Percentiles rank a stretch among this genome's conserved stretches.
These are phyloP conservation scores for Napeogenes sylphis DNA, from an alignment of 2,888 invertebrate species.

Conservation along the genomic window DNA sequence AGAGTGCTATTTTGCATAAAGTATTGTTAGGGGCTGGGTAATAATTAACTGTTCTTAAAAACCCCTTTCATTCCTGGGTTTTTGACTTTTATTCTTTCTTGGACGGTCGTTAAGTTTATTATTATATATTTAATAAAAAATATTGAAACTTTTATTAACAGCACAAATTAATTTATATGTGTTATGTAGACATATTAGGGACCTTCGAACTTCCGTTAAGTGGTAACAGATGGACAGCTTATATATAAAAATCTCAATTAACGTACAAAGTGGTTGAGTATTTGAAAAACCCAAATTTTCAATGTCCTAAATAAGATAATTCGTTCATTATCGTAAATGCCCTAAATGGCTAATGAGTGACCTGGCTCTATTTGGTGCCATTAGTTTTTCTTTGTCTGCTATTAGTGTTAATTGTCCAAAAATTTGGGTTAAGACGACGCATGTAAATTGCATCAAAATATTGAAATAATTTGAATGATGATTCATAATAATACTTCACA, in stretches of 20 bases:
- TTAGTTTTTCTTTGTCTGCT: constrained; percentile 58
- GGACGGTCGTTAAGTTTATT: too few species aligned
- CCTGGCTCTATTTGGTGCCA: constrained; percentile 54
- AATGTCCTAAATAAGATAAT: constrained; percentile 11
- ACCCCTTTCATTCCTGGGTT: neutral
- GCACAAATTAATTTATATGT: too few species aligned
- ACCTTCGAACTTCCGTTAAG: too few species aligned
- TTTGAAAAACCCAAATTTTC: neutral
- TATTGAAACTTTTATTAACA: too few species aligned
- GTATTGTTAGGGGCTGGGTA: neutral
- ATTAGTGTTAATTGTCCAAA: constrained; percentile 59
- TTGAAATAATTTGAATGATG: constrained; percentile 10
- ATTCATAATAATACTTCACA: neutral
- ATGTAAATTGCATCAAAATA: constrained; percentile 25
- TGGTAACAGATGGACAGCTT: too few species aligned
- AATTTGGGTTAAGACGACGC: constrained; percentile 53
- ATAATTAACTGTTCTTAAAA: neutral
- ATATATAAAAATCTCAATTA: too few species aligned
- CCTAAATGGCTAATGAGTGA: constrained; percentile 37
- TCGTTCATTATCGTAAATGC: constrained; percentile 21
- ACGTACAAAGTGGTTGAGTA: constrained; percentile 51
- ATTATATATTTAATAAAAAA: too few species aligned
- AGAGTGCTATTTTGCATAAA: neutral
- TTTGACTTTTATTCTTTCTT: too few species aligned
- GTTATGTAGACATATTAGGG: too few species aligned